Percentiles rank a stretch among this genome's conserved stretches.
Conservation (phyloP, 2,888 invertebrate species). For the Plutella xylostella region DNA sequence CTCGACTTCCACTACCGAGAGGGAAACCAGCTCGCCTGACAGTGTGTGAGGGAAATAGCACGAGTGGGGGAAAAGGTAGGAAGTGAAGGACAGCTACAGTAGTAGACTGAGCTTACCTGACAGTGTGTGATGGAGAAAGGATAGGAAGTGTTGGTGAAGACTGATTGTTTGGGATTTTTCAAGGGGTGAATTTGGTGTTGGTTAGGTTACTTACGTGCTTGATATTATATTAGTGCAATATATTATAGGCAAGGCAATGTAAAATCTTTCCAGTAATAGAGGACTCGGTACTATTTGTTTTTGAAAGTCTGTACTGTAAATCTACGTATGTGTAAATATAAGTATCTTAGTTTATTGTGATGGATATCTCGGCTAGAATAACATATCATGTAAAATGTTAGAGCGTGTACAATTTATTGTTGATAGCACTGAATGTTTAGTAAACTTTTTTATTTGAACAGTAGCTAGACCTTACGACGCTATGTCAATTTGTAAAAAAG, state of each 20-base stretch:
- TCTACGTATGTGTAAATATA: background rate
- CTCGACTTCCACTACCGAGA: conserved; percentile 48
- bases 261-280: background rate
- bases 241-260: background rate
- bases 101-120: too few relatives aligned
- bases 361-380: conserved; percentile 35
- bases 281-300: background rate
- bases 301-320: background rate
- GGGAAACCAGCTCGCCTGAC: conserved; percentile 54
- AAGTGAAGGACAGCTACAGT: background rate
- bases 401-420: background rate
- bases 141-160: too few relatives aligned
- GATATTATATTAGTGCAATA: too few relatives aligned
- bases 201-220: too few relatives aligned
- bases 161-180: too few relatives aligned
- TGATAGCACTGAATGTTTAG: background rate
- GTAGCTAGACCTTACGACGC: background rate
- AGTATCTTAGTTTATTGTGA: background rate
- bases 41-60: conserved; percentile 44
- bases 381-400: conserved; percentile 38
- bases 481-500: conserved; percentile 18
- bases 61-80: background rate
- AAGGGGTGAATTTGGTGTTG: too few relatives aligned
- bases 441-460: background rate
- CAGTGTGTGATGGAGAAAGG: background rate